Base-by-base conservation (phyloP, 2,888 invertebrate species). In the Dichetophora obliterata region DNA sequence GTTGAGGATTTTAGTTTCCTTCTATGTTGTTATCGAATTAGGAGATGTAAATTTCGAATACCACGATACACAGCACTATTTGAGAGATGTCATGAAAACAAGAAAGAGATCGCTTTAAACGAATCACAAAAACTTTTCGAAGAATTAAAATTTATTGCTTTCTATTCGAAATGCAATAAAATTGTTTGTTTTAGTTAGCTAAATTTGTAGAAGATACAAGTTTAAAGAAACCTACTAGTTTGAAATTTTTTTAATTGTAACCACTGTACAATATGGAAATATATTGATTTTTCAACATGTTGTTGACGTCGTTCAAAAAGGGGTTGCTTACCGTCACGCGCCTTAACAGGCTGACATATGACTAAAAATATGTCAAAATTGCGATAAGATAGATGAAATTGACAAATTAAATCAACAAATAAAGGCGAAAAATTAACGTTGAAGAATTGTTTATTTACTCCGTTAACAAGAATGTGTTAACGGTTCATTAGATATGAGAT, bases 251-350 rank as follows among this genome's bases (percentile, higher is more conserved):
- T 31, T 31, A 4, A 31, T 31, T 52, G 14, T 31, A 31, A 1
- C 24, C 71, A 68, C 50, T 50, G 68, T 68, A 19, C 48, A 8
- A 14, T 16, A 50, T 24, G 63, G 34, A n/a, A 57, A 66, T 5
- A 4, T 78, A 78, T 78, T 69, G 78, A 78, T 78, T 78, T 78
- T 78, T 50, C 78, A 78, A 78, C 52, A 68, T 57, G 5, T 75
- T 78, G 68, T 68, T 75, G 68, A 78, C 78, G 75, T 78, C 54
- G 31, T 11, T 5, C 16, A 22, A 22, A 31, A 65, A 34, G 16
- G 31, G 63, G 34, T 27, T 27, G 22, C 14, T 37, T 34, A 65
- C 1, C 16, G 11, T 59, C 27, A 16, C 5, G 5, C 5, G 27
- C 27, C 19, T 65, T 65, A n/a, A 65, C 34, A 34, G 43, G 8